Percentiles rank a stretch among this genome's conserved stretches.
Conservation (phyloP, 2,113 vertebrate genomes). For the Penelope pileata region DNA sequence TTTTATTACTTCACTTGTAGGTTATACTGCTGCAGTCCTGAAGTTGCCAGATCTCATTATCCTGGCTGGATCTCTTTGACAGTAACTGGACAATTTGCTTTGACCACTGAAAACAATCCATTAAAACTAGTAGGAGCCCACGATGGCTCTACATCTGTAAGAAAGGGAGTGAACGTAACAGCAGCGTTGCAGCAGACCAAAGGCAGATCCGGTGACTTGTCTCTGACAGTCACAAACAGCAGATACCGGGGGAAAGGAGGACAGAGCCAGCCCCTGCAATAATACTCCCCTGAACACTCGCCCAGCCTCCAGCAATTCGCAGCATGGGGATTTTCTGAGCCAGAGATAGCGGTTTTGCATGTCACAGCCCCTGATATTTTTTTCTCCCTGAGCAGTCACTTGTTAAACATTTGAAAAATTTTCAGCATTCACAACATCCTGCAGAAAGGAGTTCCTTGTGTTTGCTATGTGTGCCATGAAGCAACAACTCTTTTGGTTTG, state of each 20-base stretch:
- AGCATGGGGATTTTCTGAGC: not conserved
- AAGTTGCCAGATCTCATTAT: conserved; percentile 17
- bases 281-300: not conserved
- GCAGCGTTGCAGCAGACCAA: not conserved
- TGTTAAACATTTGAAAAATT: not conserved
- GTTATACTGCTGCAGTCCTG: not conserved
- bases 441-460: conserved; percentile 1
- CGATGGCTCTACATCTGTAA: not conserved
- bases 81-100: conserved; percentile 11
- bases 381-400: not conserved
- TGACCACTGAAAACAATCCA: conserved; percentile 11
- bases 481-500: not conserved
- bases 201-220: not conserved
- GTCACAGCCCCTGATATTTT: not conserved
- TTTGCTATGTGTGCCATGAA: fast-evolving
- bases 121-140: not conserved
- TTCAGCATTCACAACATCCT: not conserved
- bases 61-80: conserved; percentile 3
- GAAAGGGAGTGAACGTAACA: not conserved
- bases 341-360: not conserved
- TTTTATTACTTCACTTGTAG: conserved; percentile 24
- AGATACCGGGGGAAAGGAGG: not conserved
- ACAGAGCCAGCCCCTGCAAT: not conserved
- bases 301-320: not conserved
- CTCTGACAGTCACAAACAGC: not conserved